Evolutionary conservation across 2,113 vertebrate genomes (phyloP), one percentile per base, ranked within the genome.

Genomic region (Dromaius novaehollandiae): DNA sequence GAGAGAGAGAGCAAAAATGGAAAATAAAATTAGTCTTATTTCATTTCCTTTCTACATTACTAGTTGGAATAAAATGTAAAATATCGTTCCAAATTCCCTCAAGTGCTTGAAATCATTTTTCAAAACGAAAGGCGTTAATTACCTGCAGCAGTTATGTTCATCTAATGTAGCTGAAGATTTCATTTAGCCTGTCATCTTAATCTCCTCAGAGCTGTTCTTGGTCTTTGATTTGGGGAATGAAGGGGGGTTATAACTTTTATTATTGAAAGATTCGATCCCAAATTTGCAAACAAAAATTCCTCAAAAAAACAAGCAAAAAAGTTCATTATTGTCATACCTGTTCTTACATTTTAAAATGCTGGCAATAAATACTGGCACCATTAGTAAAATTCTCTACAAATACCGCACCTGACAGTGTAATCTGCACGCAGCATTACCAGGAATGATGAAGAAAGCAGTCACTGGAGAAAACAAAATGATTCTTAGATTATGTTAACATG

Each of bases 21-120:
- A 97, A 97, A 97, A 93, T 65, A 97, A 97, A 96, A 97, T 98
- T 92, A 97, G 97, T 78, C 96, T 87, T 88, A 97, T 96, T 97
- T 96, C 15, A 96, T 97, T 98, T 97, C 96, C 96, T 98, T 94
- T 90, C 89, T 97, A 93, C 96, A 93, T 94, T 89, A 94, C 69
- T 73, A 90, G 60, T 53, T 95, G 87, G 68, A 95, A 82, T 92
- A 86, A 87, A 94, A 76, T 9, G 9, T 51, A 93, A 92, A 91
- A 86, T 75, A 93, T 32, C 46, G 7, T 93, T 95, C 95, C 83
- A 94, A 89, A 92, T 82, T 95, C 89, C 88, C 88, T 79, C 8
- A 53, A 95, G 89, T 85, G n/a, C 76, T 95, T 94, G 76, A 88
- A 94, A 88, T 95, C 64, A 58, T 77, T 86, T 94, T 91, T 97